phyloP scores from a whole-genome alignment of 2,797 vertebrate species.

The Coluber constrictor region DNA sequence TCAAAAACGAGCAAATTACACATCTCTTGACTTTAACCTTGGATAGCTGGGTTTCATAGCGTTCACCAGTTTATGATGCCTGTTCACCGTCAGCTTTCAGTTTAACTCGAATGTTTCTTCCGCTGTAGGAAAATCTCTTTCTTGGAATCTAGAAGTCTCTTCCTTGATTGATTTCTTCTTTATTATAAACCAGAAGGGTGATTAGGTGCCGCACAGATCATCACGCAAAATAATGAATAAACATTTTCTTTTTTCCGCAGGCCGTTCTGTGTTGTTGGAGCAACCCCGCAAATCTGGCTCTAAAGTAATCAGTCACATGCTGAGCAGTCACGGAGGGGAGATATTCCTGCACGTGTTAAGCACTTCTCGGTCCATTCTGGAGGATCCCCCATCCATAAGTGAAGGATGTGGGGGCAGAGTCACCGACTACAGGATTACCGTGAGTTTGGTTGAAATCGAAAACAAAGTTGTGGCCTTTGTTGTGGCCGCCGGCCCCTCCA shows the following conservation, averaged over 20 bases:
- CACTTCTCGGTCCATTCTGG: conserved; percentile 94
- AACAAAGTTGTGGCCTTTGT: background rate
- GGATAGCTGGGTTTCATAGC: background rate
- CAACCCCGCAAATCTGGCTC: conserved; percentile 97
- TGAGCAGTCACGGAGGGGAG: conserved; percentile 97
- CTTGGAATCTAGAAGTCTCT: background rate
- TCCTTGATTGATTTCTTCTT: background rate
- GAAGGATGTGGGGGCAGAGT: conserved; percentile 97
- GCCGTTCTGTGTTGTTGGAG: conserved; percentile 93
- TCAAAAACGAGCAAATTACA: background rate
- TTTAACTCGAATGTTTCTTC: background rate
- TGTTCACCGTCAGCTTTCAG: background rate
- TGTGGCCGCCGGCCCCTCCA: too few relatives aligned
- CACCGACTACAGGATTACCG: conserved; percentile 97
- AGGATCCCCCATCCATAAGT: conserved; percentile 97
- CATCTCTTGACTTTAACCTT: background rate
- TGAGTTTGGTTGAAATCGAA: conserved; percentile 60
- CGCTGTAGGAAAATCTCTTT: background rate
- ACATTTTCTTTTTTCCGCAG: conserved; percentile 63
- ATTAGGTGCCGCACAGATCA: background rate
- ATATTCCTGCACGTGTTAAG: conserved; percentile 96
- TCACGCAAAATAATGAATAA: accelerated
- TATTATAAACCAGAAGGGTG: background rate
- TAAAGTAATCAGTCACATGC: conserved; percentile 99
- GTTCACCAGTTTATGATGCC: background rate